Percentiles rank a stretch among this genome's conserved stretches.
Evolutionary conservation across 1,140 invertebrate species (phyloP).

Genomic region (Argopecten irradians): DNA sequence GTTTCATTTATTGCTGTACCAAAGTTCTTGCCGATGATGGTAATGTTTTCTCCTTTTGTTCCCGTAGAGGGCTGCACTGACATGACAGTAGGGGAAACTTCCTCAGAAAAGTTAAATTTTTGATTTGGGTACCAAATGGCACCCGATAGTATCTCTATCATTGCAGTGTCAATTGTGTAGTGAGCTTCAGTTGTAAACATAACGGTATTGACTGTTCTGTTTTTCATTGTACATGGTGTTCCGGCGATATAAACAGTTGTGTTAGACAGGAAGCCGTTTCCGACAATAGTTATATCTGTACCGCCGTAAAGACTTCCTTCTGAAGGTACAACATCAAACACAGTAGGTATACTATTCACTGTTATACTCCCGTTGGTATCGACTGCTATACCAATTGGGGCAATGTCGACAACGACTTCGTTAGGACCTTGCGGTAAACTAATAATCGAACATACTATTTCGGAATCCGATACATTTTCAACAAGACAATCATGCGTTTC

Average conservation of each 20-base stretch:
- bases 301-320: slow-evolving; percentile 59
- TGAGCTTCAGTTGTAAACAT: slow-evolving; percentile 51
- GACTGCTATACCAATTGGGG: slow-evolving; percentile 42
- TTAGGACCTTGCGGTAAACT: slow-evolving; percentile 39
- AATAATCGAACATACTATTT: slow-evolving; percentile 52
- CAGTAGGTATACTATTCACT: slow-evolving; percentile 38
- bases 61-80: slow-evolving; percentile 49
- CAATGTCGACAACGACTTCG: slow-evolving; percentile 40
- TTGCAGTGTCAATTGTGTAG: slow-evolving; percentile 43
- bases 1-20: slow-evolving; percentile 43
- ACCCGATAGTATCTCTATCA: slow-evolving; percentile 55
- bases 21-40: slow-evolving; percentile 59
- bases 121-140: slow-evolving; percentile 37
- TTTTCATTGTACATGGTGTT: slow-evolving; percentile 1
- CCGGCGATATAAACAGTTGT: slow-evolving; percentile 39
- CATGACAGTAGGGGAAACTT: slow-evolving; percentile 56
- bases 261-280: slow-evolving; percentile 54
- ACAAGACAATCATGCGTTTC: slow-evolving; percentile 48
- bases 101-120: slow-evolving; percentile 44
- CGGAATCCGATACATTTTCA: slow-evolving; percentile 41
- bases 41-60: slow-evolving; percentile 43
- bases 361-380: slow-evolving; percentile 16
- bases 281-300: slow-evolving; percentile 55
- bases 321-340: slow-evolving; percentile 46
- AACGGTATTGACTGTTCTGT: slow-evolving; percentile 39